These are phyloP conservation scores for Nycticebus coucang DNA, from an alignment of 2,113 vertebrate genomes.

Conservation along the genomic window DNA sequence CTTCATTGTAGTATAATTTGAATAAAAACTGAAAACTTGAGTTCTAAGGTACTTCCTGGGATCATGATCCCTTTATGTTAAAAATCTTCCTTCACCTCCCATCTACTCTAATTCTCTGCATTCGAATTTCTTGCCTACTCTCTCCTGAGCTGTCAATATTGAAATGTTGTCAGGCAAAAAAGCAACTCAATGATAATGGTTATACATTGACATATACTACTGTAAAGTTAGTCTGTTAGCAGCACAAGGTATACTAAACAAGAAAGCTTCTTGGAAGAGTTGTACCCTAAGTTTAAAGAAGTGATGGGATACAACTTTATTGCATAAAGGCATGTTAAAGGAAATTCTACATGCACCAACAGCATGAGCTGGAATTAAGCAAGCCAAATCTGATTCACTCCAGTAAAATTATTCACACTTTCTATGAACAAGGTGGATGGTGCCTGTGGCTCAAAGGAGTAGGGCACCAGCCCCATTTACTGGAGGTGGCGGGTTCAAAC, in stretches of 20 bases:
- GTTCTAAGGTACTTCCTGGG: not conserved
- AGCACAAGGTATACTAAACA: not conserved
- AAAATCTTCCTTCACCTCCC: not conserved
- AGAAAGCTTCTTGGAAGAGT: not conserved
- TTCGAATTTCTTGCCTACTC: not conserved
- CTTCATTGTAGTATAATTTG: not conserved
- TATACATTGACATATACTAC: not conserved
- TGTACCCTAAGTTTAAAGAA: not conserved
- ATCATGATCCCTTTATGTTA: not conserved
- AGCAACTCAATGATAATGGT: not conserved
- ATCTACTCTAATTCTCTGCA: not conserved
- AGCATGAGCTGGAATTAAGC: not conserved
- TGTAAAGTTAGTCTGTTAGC: not conserved
- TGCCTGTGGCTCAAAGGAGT: too few species aligned
- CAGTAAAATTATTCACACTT: not conserved
- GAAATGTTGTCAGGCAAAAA: not conserved
- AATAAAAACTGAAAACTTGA: not conserved
- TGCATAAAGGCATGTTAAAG: not conserved
- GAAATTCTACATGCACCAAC: not conserved
- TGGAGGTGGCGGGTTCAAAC: too few species aligned
- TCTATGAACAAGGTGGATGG: not conserved
- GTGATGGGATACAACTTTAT: too few species aligned
- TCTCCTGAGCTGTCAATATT: not conserved
- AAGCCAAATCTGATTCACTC: not conserved
- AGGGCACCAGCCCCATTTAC: too few species aligned